These are phyloP conservation scores for Macrostomum cliftonense DNA, from an alignment of 2,888 invertebrate species.

Conservation along the genomic window DNA sequence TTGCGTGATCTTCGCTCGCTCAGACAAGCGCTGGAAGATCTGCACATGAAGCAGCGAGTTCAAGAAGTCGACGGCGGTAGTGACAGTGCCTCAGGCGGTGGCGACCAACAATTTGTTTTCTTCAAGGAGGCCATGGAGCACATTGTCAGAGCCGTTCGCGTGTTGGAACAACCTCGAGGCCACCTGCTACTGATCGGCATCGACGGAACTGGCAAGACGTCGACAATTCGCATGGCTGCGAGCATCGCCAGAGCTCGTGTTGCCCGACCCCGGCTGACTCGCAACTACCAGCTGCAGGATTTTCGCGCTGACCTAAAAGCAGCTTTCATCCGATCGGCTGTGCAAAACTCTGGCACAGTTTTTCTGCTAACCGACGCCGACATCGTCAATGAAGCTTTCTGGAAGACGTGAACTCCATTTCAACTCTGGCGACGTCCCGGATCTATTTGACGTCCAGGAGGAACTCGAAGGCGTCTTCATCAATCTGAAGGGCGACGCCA, in stretches of 20 bases:
- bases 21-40: slow-evolving; percentile 27
- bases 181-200: slow-evolving; percentile 34
- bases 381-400: slow-evolving; percentile 27
- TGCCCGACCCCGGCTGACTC: slow-evolving; percentile 28
- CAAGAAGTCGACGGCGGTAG: slow-evolving; percentile 14
- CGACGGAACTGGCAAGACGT: slow-evolving; percentile 32
- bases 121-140: slow-evolving; percentile 36
- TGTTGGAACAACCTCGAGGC: slow-evolving; percentile 34
- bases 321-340: slow-evolving; percentile 15
- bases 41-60: slow-evolving; percentile 27
- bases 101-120: slow-evolving; percentile 27
- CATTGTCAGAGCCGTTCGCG: slow-evolving; percentile 30
- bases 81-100: not conserved
- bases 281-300: slow-evolving; percentile 26
- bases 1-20: slow-evolving; percentile 26
- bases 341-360: slow-evolving; percentile 15
- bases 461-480: slow-evolving; percentile 33
- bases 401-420: slow-evolving; percentile 36
- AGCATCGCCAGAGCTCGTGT: slow-evolving; percentile 29
- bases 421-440: slow-evolving; percentile 36
- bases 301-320: slow-evolving; percentile 34
- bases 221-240: slow-evolving; percentile 28
- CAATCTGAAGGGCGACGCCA: slow-evolving; percentile 32
- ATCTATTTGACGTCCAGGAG: slow-evolving; percentile 35
- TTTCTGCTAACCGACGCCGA: slow-evolving; percentile 28